These are phyloP conservation scores for Pelobates cultripes DNA, from an alignment of 2,797 vertebrate genomes.

Conservation along the genomic window DNA sequence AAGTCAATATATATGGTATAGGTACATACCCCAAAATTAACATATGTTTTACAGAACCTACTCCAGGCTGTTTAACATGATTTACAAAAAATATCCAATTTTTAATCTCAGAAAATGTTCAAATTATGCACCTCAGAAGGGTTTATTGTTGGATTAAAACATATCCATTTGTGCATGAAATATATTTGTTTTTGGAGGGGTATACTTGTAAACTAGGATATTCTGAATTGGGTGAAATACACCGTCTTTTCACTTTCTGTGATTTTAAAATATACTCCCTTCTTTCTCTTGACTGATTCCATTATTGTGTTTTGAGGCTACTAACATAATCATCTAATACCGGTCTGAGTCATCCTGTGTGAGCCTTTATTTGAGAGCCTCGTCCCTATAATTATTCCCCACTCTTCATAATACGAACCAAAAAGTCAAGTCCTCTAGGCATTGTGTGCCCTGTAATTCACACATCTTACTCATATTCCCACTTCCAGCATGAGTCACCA, in stretches of 20 bases:
- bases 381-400: not conserved
- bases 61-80: too few relatives aligned
- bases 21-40: too few relatives aligned
- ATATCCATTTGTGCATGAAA: too few relatives aligned
- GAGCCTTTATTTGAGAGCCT: not conserved
- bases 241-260: not conserved
- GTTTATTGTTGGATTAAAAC: too few relatives aligned
- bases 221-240: not conserved
- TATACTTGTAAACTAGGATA: too few relatives aligned
- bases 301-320: not conserved
- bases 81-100: too few relatives aligned
- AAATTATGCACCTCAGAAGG: too few relatives aligned
- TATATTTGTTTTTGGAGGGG: too few relatives aligned
- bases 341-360: not conserved
- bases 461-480: not conserved
- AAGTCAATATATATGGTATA: too few relatives aligned
- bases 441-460: not conserved
- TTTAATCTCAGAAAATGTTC: too few relatives aligned
- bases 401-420: not conserved
- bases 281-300: not conserved
- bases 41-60: too few relatives aligned
- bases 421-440: not conserved
- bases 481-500: not conserved
- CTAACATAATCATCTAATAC: not conserved
- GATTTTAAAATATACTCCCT: not conserved